phyloP scores from a whole-genome alignment of 2,888 invertebrate species.

The Antheraea assamensis region DNA sequence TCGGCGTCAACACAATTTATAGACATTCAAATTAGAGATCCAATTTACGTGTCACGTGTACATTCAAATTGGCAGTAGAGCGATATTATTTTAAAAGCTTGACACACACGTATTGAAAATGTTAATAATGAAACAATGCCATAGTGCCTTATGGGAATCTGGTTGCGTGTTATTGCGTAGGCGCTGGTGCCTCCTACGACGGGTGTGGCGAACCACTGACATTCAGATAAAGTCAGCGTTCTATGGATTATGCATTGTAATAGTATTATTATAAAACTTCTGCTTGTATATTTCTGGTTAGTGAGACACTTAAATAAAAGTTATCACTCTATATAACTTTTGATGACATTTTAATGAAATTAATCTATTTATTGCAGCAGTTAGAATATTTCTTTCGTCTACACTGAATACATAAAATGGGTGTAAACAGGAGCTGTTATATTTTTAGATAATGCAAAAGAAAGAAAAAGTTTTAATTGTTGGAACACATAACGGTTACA shows the following conservation, averaged over 20 bases:
- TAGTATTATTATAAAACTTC: neutral
- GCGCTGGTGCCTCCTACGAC: slow-evolving; percentile 41
- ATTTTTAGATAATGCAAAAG: no score
- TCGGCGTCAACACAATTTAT: neutral
- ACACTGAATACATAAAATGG: no score
- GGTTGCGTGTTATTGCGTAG: slow-evolving; percentile 53
- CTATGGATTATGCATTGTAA: slow-evolving; percentile 4
- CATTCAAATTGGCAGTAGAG: slow-evolving; percentile 1
- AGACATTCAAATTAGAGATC: neutral
- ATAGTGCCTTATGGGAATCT: slow-evolving; percentile 24
- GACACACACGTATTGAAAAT: slow-evolving; percentile 26
- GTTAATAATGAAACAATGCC: slow-evolving; percentile 33
- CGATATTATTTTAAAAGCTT: neutral
- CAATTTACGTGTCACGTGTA: neutral
- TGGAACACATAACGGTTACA: no score
- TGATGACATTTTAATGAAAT: no score
- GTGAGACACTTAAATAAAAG: neutral
- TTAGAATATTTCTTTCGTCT: no score
- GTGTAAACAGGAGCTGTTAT: no score
- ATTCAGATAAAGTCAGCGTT: slow-evolving; percentile 19
- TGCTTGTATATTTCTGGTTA: neutral
- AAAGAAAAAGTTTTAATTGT: no score
- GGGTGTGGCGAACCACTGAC: slow-evolving; percentile 21
- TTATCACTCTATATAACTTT: neutral
- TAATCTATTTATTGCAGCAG: neutral